Evolutionary conservation across 2,888 invertebrate genomes (phyloP).

Genomic region (Cordilura impudica): DNA sequence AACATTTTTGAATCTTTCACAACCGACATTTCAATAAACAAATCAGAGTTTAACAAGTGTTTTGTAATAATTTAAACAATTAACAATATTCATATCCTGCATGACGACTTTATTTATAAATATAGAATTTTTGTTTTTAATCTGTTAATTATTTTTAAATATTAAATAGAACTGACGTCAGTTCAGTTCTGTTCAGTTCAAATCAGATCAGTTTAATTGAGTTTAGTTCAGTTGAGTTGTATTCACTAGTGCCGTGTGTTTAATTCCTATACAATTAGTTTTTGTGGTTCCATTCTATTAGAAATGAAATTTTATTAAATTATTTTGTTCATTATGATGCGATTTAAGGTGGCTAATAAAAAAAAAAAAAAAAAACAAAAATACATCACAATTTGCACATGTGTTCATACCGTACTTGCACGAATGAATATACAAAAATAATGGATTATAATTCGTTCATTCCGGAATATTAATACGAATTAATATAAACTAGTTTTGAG

Average conservation of each 20-base stretch:
- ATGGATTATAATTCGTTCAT: not conserved
- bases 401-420: not conserved
- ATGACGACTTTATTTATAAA: not conserved
- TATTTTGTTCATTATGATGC: not conserved
- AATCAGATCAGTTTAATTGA: not conserved
- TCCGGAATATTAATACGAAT: not conserved
- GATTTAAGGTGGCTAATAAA: not conserved
- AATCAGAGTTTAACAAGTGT: not conserved
- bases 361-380: too few species aligned
- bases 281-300: not conserved
- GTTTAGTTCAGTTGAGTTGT: not conserved
- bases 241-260: slow-evolving; percentile 37
- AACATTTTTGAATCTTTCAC: not conserved
- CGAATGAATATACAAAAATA: not conserved
- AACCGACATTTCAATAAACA: not conserved
- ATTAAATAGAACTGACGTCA: slow-evolving; percentile 46
- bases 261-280: slow-evolving; percentile 25
- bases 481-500: not conserved
- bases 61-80: not conserved
- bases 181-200: slow-evolving; percentile 4
- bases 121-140: not conserved
- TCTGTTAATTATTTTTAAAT: not conserved
- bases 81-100: not conserved
- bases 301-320: not conserved
- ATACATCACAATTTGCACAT: not conserved